Conservation (phyloP, 2,888 invertebrate genomes). For the Piscicola geometra region DNA sequence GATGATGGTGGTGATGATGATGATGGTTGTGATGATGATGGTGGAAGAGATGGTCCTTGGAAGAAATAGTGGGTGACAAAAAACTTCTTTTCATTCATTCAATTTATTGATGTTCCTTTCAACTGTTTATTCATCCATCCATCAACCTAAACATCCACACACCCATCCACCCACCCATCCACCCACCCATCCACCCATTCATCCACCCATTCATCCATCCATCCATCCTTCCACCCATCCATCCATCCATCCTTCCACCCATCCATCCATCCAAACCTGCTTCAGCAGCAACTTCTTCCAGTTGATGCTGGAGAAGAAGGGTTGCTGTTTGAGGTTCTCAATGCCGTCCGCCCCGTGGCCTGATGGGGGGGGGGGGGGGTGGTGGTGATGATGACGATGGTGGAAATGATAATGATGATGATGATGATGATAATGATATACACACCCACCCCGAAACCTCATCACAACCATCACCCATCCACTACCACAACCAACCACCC, state of each 20-base stretch:
- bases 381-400: too few species aligned
- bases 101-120: not conserved
- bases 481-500: too few species aligned
- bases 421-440: not conserved
- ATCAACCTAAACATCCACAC: not conserved
- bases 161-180: not conserved
- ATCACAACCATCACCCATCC: too few species aligned
- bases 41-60: too few species aligned
- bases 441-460: too few species aligned
- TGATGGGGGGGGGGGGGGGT: slow-evolving; percentile 34
- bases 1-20: slow-evolving; percentile 18
- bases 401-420: not conserved
- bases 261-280: slow-evolving; percentile 47
- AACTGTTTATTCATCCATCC: not conserved
- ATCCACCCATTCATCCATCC: not conserved
- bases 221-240: not conserved
- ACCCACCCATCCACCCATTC: too few species aligned
- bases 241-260: not conserved
- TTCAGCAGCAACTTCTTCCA: slow-evolving; percentile 81
- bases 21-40: too few species aligned
- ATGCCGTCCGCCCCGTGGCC: slow-evolving; percentile 61
- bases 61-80: too few species aligned
- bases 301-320: slow-evolving; percentile 89
- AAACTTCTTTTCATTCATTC: too few species aligned
- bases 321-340: slow-evolving; percentile 82